A percentile compares a stretch with the other conserved stretches of the same genome.
Conservation (phyloP, 1,140 invertebrate species). For the Paramacrobiotus metropolitanus region DNA sequence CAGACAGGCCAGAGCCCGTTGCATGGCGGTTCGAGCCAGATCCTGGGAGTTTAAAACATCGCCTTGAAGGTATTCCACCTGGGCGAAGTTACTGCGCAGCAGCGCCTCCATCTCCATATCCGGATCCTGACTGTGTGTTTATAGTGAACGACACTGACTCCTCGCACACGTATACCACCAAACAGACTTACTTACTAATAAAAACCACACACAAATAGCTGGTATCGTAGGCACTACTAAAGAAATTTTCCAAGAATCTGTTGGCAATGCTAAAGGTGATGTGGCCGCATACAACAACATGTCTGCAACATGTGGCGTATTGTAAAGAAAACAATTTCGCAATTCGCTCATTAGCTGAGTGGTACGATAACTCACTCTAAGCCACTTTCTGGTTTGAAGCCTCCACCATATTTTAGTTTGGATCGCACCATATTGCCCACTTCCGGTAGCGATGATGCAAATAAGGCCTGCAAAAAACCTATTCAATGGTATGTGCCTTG, state of each 20-base stretch:
- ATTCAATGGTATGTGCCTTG: conserved; percentile 5
- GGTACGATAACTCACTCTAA: not conserved
- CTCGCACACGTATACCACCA: too few relatives aligned
- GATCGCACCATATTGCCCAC: conserved; percentile 98
- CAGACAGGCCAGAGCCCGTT: conserved; percentile 94
- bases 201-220: not conserved
- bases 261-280: not conserved
- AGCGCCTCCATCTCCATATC: conserved; percentile 34
- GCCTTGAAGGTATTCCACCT: conserved; percentile 34
- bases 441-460: conserved; percentile 98
- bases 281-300: not conserved
- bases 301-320: not conserved
- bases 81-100: conserved; percentile 32
- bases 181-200: not conserved
- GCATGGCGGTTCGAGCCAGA: conserved; percentile 36
- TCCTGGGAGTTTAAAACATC: conserved; percentile 33
- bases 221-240: not conserved
- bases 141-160: too few relatives aligned
- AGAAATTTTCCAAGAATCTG: not conserved
- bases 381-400: conserved; percentile 97
- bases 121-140: conserved; percentile 19
- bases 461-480: conserved; percentile 64
- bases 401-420: conserved; percentile 96
- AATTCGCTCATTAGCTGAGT: too few relatives aligned
- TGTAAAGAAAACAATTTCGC: not conserved